Evolutionary conservation across 30 jellyfish, hydroid and myxozoan species (phyloP), one percentile per base, ranked within the genome.

Genomic region (Cassiopea xamachana): DNA sequence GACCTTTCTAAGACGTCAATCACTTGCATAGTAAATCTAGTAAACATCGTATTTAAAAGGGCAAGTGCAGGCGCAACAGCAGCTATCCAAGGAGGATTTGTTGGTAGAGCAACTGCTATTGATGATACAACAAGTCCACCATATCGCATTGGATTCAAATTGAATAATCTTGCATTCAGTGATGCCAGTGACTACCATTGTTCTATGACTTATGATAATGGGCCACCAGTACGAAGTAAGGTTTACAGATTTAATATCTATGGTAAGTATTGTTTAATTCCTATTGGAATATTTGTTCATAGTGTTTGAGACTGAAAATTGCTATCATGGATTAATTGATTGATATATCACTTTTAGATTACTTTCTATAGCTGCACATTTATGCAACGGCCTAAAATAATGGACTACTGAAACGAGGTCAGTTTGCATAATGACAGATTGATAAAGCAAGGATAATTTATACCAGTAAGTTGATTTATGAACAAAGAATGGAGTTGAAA

Each of bases 61-160:
- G 70, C 44, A 44, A 46, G 69, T 75, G 69, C 8, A 9, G 70
- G n/a, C n/a, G n/a, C n/a, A n/a, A n/a, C 70, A 44, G 85, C 85
- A 4, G 15, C 69, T 1, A 9, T 75, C 70, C 19, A 15, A 15
- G 4, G 6, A 3, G 7, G 49, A 48, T 75, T 2, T 46, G 17
- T 16, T 39, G 69, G 85, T 60, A 75, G 27, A 46, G 85, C 69
- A 44, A 3, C 1, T 1, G 85, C 69, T 1, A 75, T 75, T 46
- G 85, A 75, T 46, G 61, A 39, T 1, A 43, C 82, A 15, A 58
- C 60, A 44, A n/a, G 3, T 75, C 1, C 47, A 10, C 85, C 68
- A 75, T 18, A 58, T 18, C 44, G 27, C 47, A 75, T 75, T 46
- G 85, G 85, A 75, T 75, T 75, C 69, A 9, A 12, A n/a, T 70